Conservation (phyloP, 2,797 vertebrate genomes). For the Danio aesculapii region DNA sequence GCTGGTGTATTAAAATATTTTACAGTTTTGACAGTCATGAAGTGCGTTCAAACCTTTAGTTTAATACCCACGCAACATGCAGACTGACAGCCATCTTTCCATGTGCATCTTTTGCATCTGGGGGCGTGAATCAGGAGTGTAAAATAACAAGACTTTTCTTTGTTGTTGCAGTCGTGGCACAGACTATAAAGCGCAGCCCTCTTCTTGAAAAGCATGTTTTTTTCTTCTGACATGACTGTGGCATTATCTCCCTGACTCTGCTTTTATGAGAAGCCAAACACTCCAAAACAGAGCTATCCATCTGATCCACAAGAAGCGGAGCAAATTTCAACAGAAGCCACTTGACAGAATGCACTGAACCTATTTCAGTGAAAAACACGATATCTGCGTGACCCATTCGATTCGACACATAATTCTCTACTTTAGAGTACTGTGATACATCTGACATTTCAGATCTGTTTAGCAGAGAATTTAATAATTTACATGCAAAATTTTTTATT, state of each 20-base stretch:
- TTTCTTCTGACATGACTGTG: constrained; percentile 3
- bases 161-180: no score
- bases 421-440: not conserved
- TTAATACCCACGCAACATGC: no score
- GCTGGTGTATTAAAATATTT: no score
- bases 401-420: not conserved
- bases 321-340: constrained; percentile 1
- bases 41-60: no score
- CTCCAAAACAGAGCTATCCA: not conserved
- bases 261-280: constrained; percentile 19
- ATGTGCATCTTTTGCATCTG: no score
- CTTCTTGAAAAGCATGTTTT: not conserved
- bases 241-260: not conserved
- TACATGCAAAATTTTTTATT: not conserved
- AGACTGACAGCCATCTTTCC: no score
- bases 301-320: not conserved
- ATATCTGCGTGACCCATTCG: not conserved
- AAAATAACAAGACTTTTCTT: no score
- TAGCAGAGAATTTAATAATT: not conserved
- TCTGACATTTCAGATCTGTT: not conserved
- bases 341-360: constrained; percentile 1
- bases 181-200: no score
- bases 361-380: not conserved
- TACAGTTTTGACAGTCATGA: no score
- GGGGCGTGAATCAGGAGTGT: no score